Base-by-base conservation (phyloP, 2,797 vertebrate genomes). In the Loriculus beryllinus region DNA sequence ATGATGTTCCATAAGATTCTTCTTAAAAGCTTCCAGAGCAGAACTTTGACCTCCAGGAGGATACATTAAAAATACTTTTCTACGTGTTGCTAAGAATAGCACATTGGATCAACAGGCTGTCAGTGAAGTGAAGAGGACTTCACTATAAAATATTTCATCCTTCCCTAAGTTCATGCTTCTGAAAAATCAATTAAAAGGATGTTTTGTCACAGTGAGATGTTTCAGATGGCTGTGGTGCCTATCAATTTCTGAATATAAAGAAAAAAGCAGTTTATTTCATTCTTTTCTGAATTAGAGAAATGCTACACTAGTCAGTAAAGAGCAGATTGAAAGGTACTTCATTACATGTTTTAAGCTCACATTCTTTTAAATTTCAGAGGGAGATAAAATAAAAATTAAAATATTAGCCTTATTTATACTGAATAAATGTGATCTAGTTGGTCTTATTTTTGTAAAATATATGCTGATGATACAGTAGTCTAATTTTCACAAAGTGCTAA, bases 101-200 rank as follows among this genome's bases (percentile, higher is more conserved):
- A 39, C 52, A 43, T 51, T 68, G 48, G 59, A 78, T 96, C 91
- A 96, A 92, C 80, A 94, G 80, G n/a, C 76, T 4, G 3, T 64
- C 67, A 60, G n/a, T 92, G 74, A 94, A 79, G 14, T 83, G 54
- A 85, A 65, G 82, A 90, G 43, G 28, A 83, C 79, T 77, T 89
- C 23, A 63, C 39, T 91, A 9, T 90, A 89, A 96, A 92, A 80
- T 91, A 88, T 56, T 96, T 96, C 52, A 82, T 51, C 63, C 29
- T 70, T 76, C 63, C 67, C 63, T 95, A 88, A 52, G 92, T 96
- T 76, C 77, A 37, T 90, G 52, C 81, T 71, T 95, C 78, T 90
- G 49, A 88, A 97, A 96, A 92, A 92, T 86, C 54, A 95, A 5
- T 95, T 94, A 90, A 74, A 95, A 80, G 49, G 23, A 64, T 88